Conservation (phyloP, 2,797 vertebrate genomes). For the Sebastes trivittatus region DNA sequence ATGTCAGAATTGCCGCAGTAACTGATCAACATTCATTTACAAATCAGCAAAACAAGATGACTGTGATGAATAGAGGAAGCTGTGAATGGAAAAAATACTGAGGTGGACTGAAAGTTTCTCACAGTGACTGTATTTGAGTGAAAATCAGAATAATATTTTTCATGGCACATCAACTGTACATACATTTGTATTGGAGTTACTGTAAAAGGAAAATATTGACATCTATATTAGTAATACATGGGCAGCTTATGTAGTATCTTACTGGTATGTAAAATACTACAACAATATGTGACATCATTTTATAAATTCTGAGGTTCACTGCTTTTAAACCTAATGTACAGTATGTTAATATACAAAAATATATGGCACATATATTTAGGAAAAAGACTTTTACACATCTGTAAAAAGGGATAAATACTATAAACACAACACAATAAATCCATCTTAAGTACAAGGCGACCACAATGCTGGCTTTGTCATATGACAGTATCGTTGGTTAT, state of each 20-base stretch:
- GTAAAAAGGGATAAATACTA: constrained; percentile 73
- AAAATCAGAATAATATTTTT: background rate
- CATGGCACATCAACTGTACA: constrained; percentile 15
- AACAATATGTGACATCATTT: constrained; percentile 13
- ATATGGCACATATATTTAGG: constrained; percentile 58
- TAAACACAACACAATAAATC: constrained; percentile 48
- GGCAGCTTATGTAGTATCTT: background rate
- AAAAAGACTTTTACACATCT: constrained; percentile 51
- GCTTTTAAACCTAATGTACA: constrained; percentile 59
- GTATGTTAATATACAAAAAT: constrained; percentile 76
- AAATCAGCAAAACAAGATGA: background rate
- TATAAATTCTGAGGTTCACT: constrained; percentile 25
- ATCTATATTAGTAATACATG: constrained; percentile 32
- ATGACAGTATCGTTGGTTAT: background rate
- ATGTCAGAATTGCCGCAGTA: background rate
- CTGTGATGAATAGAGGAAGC: background rate
- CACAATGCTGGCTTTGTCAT: constrained; percentile 19
- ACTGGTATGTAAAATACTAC: constrained; percentile 10
- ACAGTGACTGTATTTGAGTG: constrained; percentile 10
- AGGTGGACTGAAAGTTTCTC: background rate
- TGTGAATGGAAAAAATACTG: background rate
- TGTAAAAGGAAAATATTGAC: constrained; percentile 24
- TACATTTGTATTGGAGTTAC: constrained; percentile 15
- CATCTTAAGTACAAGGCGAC: constrained; percentile 22
- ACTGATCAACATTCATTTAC: background rate